phyloP scores from a whole-genome alignment of 1,140 invertebrate species.

The Centruroides vittatus region DNA sequence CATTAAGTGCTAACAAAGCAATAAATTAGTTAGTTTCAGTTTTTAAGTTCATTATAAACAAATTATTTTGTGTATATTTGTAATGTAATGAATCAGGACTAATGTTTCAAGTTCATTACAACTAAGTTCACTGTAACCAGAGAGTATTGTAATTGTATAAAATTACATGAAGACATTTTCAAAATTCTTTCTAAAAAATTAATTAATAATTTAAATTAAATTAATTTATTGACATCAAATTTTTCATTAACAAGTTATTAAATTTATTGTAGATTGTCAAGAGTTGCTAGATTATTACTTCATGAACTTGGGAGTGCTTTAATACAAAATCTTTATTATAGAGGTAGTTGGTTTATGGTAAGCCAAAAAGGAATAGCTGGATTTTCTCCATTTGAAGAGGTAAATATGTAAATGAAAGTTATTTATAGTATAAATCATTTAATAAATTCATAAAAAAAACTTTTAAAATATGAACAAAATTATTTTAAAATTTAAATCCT shows the following conservation, averaged over 20 bases:
- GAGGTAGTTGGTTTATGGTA: constrained; percentile 42
- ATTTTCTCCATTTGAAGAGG: constrained; percentile 37
- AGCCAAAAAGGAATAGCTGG: constrained; percentile 40
- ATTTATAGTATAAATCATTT: not conserved
- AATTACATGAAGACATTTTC: too few relatives aligned
- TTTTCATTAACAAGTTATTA: not conserved
- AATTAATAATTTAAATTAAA: too few relatives aligned
- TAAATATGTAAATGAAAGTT: constrained; percentile 19
- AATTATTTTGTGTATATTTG: too few relatives aligned
- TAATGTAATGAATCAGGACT: too few relatives aligned
- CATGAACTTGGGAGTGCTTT: constrained; percentile 36
- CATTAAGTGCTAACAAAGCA: too few relatives aligned
- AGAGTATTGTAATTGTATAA: too few relatives aligned
- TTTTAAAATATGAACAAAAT: not conserved
- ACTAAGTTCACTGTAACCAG: too few relatives aligned
- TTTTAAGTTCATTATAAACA: too few relatives aligned
- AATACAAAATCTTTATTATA: constrained; percentile 40
- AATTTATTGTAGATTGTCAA: constrained; percentile 20
- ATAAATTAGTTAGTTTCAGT: too few relatives aligned
- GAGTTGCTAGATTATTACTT: constrained; percentile 28
- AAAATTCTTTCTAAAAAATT: too few relatives aligned
- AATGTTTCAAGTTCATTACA: too few relatives aligned
- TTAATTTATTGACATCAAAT: too few relatives aligned
- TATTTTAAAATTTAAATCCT: constrained; percentile 5
- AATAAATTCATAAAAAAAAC: not conserved